Evolutionary conservation across 2,113 vertebrate species (phyloP), one percentile per base, ranked within the genome.

Genomic region (Pelobates fuscus): DNA sequence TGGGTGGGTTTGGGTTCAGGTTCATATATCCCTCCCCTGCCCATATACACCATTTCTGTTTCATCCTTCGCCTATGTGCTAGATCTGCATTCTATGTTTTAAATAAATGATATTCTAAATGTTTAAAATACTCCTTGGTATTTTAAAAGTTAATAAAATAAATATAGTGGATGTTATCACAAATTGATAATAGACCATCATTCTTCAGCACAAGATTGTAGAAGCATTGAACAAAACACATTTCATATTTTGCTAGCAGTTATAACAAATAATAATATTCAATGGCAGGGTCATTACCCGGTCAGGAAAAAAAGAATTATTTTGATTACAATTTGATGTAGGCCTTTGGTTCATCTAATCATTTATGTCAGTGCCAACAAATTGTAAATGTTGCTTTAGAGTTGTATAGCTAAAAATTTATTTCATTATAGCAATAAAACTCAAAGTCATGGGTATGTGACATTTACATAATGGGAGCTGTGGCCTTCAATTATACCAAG

Each of bases 381-480:
- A 77, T 68, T 52, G 55, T 60, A 67, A 76, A 76, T 49, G 55
- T 59, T 77, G 46, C 73, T 68, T 60, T 77, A 68, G 46, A 37
- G 32, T 24, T 61, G 44, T 43, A 77, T 37, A 58, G 41, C 43
- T 68, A 64, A 77, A 67, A 61, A 68, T 61, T 20, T 67, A 77
- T 62, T 61, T 68, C 41, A 77, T 77, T 52, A 46, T 64, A 15
- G 57, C 65, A 61, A 65, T 77, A 77, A 77, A 77, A 66, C 21
- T 68, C 73, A 77, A 68, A 68, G 72, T 60, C 72, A 76, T 37
- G 55, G 41, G 64, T 67, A 75, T 43, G n/a, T 49, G 55, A 67
- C 67, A 77, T 77, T 77, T 67, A 25, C 52, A 77, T 61, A 67
- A 77, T 77, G 73, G 67, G 65, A 44, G 15, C 65, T 54, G 30